These are phyloP conservation scores for Zaprionus obscuricornis DNA, from an alignment of 2,888 invertebrate species.

Conservation along the genomic window DNA sequence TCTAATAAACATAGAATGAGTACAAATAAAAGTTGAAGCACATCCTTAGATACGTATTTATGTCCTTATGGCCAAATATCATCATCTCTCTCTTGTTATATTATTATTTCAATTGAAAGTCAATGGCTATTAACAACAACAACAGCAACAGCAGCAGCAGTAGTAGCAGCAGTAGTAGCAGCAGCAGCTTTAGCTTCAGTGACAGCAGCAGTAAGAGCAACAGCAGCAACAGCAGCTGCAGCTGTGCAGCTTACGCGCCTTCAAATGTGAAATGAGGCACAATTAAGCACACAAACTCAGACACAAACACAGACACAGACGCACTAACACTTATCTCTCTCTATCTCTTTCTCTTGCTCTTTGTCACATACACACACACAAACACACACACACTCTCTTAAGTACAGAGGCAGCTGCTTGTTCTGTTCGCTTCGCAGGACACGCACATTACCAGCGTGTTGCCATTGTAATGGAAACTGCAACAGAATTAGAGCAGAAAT, in stretches of 20 bases:
- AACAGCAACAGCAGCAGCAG: background rate
- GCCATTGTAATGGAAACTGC: constrained; percentile 46
- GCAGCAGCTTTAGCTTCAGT: background rate
- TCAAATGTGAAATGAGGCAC: constrained; percentile 40
- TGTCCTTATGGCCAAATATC: too few species aligned
- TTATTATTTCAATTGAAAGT: constrained; percentile 5
- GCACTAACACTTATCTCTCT: too few species aligned
- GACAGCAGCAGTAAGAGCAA: background rate
- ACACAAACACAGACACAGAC: background rate
- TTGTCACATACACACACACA: background rate
- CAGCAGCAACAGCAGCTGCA: background rate
- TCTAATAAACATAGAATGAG: constrained; percentile 27
- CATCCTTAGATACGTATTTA: too few species aligned
- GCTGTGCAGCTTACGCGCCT: constrained; percentile 10
- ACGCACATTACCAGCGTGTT: constrained; percentile 40
- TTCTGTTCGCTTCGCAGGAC: constrained; percentile 21
- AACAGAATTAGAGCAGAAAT: constrained; percentile 68
- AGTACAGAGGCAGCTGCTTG: background rate
- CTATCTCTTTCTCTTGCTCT: too few species aligned
- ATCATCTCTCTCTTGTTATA: background rate
- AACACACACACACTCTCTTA: constrained; percentile 1
- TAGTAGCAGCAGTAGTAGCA: background rate
- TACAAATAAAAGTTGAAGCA: constrained; percentile 29
- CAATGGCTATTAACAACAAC: constrained; percentile 33
- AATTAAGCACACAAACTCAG: constrained; percentile 32